Conservation (phyloP, 1,140 invertebrate species). For the Formica selysi region DNA sequence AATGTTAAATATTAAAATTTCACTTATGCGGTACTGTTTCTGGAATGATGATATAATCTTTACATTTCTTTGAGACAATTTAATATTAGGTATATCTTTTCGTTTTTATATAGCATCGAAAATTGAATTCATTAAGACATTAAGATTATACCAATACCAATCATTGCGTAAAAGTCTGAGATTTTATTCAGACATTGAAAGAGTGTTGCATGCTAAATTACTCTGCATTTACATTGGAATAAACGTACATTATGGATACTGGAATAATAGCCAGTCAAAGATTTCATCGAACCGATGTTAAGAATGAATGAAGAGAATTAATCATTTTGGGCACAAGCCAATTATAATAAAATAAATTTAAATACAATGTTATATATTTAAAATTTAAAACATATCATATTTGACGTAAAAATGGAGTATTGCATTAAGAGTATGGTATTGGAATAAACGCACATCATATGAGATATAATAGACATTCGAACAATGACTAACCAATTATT, state of each 20-base stretch:
- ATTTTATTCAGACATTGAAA: constrained; percentile 6
- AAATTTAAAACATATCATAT: too few species aligned
- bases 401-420: too few species aligned
- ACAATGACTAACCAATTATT: not conserved
- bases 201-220: not conserved
- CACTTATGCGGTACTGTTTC: not conserved
- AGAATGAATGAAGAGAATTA: too few species aligned
- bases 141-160: not conserved
- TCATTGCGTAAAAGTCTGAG: not conserved
- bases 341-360: too few species aligned
- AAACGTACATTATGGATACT: not conserved
- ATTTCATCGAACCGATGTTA: too few species aligned
- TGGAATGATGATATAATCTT: not conserved
- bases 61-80: not conserved
- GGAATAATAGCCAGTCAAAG: not conserved
- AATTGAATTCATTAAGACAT: constrained; percentile 26
- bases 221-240: not conserved
- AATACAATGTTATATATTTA: too few species aligned
- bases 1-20: not conserved
- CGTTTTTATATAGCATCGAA: not conserved
- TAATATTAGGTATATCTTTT: not conserved
- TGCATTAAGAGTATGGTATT: not conserved
- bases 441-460: not conserved
- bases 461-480: not conserved
- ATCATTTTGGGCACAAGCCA: too few species aligned